Conservation (phyloP, 2,797 vertebrate genomes). For the Furcifer pardalis region DNA sequence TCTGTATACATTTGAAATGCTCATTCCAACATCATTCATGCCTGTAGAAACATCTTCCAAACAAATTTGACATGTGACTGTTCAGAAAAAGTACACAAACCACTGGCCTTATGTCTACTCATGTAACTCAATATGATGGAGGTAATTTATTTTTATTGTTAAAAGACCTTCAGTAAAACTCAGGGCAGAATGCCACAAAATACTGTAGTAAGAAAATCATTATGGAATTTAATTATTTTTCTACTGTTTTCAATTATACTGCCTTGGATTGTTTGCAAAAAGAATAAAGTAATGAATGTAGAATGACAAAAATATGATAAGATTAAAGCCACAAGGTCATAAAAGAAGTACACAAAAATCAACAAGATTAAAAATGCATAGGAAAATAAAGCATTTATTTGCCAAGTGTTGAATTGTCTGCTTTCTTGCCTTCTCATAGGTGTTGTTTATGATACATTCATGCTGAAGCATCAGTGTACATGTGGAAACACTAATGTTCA, state of each 20-base stretch:
- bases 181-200: not conserved
- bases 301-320: too few relatives aligned
- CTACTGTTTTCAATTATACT: not conserved
- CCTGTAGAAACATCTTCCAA: not conserved
- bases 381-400: not conserved
- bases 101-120: not conserved
- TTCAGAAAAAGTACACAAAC: not conserved
- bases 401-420: too few relatives aligned
- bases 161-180: not conserved
- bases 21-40: too few relatives aligned
- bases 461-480: conserved; percentile 97
- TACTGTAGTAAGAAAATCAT: not conserved
- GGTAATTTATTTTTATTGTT: not conserved
- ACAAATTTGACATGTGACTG: not conserved
- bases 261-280: not conserved
- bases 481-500: conserved; percentile 95
- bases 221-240: not conserved
- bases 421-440: conserved; percentile 72
- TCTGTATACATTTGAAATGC: not conserved
- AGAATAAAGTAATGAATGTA: not conserved
- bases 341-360: not conserved
- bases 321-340: not conserved
- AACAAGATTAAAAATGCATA: not conserved
- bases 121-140: not conserved
- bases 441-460: conserved; percentile 93